These are phyloP conservation scores for Papilio elwesi DNA, from an alignment of 2,888 invertebrate species.

Conservation along the genomic window DNA sequence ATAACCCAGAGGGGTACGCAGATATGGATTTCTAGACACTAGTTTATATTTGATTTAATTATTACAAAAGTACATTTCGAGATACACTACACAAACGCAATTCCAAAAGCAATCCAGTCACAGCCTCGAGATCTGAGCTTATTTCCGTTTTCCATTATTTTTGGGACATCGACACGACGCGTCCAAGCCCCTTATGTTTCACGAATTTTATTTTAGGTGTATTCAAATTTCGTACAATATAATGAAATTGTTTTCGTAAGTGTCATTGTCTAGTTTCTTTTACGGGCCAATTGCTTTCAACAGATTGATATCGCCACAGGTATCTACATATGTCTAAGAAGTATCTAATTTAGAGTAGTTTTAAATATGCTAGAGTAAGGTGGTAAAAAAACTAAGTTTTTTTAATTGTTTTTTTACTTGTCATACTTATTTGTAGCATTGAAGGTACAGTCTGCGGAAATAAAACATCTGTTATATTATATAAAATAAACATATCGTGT, in stretches of 20 bases:
- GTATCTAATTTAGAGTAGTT: background rate
- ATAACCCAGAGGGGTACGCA: too few species aligned
- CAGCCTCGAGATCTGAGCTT: background rate
- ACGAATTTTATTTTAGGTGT: background rate
- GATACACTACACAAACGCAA: background rate
- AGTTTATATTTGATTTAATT: background rate
- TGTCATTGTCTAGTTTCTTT: background rate
- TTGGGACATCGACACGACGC: background rate
- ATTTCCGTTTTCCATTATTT: constrained; percentile 14
- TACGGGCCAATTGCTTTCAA: background rate
- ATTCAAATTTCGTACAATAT: background rate
- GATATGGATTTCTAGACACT: too few species aligned
- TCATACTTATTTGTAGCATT: too few species aligned
- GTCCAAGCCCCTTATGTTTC: background rate
- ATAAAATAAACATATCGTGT: too few species aligned
- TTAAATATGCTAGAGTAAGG: background rate
- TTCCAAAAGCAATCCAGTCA: constrained; percentile 12
- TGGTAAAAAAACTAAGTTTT: too few species aligned
- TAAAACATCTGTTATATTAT: too few species aligned
- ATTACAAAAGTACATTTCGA: background rate
- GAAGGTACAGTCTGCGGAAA: too few species aligned
- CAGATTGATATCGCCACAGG: background rate
- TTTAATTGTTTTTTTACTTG: too few species aligned
- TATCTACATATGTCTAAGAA: background rate
- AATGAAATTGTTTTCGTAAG: background rate